A percentile compares a stretch with the other conserved stretches of the same genome.
phyloP scores from a whole-genome alignment of 2,113 vertebrate species.

The Caloenas nicobarica region DNA sequence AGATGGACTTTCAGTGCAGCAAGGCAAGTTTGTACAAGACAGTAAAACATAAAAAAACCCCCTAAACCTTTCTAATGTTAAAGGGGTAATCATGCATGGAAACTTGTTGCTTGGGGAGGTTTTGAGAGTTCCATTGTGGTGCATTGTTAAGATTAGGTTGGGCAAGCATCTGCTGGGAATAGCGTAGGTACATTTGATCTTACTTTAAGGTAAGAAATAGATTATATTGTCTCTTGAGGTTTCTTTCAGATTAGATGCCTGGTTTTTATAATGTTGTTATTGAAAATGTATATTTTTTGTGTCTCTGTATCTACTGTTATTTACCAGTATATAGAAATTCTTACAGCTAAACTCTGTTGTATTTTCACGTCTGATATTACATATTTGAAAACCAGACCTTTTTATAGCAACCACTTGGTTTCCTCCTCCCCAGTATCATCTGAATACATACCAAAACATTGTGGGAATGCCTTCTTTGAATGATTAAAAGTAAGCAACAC shows the following conservation, averaged over 20 bases:
- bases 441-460: background rate
- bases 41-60: background rate
- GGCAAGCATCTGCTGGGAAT: background rate
- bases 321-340: background rate
- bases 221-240: background rate
- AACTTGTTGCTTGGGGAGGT: background rate
- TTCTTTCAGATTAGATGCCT: background rate
- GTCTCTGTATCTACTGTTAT: background rate
- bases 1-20: background rate
- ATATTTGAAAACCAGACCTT: background rate
- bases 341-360: background rate
- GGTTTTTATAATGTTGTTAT: background rate
- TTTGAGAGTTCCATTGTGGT: rapidly evolving
- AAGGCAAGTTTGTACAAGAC: background rate
- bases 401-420: background rate
- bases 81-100: rapidly evolving
- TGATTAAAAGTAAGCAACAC: background rate
- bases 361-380: background rate
- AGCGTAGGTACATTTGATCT: rapidly evolving
- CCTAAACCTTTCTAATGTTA: background rate
- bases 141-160: background rate
- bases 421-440: rapidly evolving
- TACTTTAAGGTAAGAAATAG: background rate
- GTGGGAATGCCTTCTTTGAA: background rate
- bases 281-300: background rate